Percentiles rank a stretch among this genome's conserved stretches.
Evolutionary conservation across 2,797 vertebrate species (phyloP).

Genomic region (Enteromius trimaculatus): DNA sequence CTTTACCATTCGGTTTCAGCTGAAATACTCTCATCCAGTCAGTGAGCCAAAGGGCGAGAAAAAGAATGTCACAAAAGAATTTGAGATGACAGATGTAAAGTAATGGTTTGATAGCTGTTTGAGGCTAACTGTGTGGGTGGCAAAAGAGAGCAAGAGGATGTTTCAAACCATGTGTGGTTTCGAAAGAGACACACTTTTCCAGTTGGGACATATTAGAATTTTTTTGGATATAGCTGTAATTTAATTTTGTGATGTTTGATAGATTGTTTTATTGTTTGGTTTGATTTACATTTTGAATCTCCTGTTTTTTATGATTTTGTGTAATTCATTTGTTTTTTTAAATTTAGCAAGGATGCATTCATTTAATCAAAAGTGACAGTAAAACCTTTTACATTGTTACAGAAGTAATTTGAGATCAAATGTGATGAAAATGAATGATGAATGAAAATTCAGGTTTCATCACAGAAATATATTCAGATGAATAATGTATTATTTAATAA

Average conservation of each 20-base stretch:
- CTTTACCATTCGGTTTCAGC: constrained; percentile 1
- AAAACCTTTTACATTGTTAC: neutral
- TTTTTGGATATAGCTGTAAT: neutral
- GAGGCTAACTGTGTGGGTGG: constrained; percentile 13
- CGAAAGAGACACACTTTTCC: neutral
- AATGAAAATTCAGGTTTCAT: neutral
- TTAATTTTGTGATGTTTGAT: neutral
- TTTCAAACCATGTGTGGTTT: constrained; percentile 1
- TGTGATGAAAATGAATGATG: no score
- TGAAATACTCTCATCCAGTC: constrained; percentile 16
- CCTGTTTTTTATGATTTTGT: neutral
- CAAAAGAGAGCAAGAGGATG: constrained; percentile 1
- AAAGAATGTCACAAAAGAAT: constrained; percentile 1
- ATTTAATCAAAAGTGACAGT: neutral
- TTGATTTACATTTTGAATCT: constrained; percentile 7
- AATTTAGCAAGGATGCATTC: neutral
- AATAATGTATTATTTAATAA: no score
- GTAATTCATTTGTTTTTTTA: neutral
- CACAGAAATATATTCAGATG: neutral
- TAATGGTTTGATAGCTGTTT: neutral
- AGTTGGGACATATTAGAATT: neutral
- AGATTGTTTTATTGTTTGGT: neutral
- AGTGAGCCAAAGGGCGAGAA: neutral
- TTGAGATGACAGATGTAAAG: constrained; percentile 19
- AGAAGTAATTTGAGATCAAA: neutral